Evolutionary conservation across 2,113 vertebrate genomes (phyloP).

Genomic region (Crotophaga sulcirostris): DNA sequence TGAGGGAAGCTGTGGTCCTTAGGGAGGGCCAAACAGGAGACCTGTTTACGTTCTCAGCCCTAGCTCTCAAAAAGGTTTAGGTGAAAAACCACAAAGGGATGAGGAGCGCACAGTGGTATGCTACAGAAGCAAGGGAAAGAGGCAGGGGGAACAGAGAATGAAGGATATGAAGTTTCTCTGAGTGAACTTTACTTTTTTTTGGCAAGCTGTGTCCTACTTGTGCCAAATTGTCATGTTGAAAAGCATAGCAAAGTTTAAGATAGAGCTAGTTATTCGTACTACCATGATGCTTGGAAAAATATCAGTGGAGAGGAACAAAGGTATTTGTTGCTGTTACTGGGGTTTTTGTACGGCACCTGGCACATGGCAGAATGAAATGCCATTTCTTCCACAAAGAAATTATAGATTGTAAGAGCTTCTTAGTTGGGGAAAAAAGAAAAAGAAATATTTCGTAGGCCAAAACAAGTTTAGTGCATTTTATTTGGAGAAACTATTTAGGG

Average conservation of each 20-base stretch:
- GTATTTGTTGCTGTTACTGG: neutral
- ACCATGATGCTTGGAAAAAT: neutral
- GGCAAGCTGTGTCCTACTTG: neutral
- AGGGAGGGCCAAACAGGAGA: neutral
- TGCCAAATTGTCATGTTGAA: neutral
- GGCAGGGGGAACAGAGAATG: neutral
- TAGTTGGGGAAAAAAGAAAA: accelerated
- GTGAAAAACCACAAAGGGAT: neutral
- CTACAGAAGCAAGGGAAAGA: neutral
- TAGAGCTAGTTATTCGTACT: neutral
- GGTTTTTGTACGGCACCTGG: neutral
- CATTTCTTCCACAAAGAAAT: neutral
- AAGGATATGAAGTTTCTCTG: neutral
- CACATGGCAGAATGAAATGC: neutral
- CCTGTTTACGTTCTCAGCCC: neutral
- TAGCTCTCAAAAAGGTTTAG: neutral
- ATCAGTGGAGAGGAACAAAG: neutral
- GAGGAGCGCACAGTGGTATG: accelerated
- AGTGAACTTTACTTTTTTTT: neutral
- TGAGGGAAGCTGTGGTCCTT: neutral
- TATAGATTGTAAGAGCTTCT: neutral
- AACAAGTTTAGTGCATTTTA: neutral
- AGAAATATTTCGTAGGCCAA: neutral
- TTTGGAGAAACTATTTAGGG: neutral
- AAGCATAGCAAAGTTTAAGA: neutral